phyloP scores from a whole-genome alignment of 2,888 invertebrate species.

The Herminia tarsipennalis region DNA sequence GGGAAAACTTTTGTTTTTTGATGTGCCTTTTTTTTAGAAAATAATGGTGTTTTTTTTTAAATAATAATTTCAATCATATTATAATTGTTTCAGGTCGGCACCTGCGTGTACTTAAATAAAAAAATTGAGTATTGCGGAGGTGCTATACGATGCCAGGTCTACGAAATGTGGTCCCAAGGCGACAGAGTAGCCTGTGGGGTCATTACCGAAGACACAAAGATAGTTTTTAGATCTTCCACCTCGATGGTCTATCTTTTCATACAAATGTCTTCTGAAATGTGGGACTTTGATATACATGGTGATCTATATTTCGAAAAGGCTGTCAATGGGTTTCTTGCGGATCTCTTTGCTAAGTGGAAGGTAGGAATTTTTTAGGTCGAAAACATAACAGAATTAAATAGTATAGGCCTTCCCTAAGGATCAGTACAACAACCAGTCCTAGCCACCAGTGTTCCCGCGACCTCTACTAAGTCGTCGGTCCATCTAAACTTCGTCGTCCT shows the following conservation, averaged over 20 bases:
- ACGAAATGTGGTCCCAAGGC: conserved; percentile 98
- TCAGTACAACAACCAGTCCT: no score
- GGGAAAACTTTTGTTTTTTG: no score
- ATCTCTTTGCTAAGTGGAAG: conserved; percentile 98
- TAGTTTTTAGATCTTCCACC: conserved; percentile 98
- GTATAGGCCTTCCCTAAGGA: no score
- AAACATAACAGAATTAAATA: no score
- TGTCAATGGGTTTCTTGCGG: conserved; percentile 97
- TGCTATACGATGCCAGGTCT: conserved; percentile 94
- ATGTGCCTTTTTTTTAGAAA: no score
- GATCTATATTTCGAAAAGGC: conserved; percentile 99
- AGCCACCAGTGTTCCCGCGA: no score
- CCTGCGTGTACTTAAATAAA: conserved; percentile 97
- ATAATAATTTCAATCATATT: neutral
- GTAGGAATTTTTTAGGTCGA: conserved; percentile 66
- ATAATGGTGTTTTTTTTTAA: no score
- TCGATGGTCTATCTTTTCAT: conserved; percentile 99
- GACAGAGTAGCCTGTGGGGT: conserved; percentile 98
- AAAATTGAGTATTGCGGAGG: conserved; percentile 97
- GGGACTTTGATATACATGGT: conserved; percentile 99
- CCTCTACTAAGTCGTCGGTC: no score
- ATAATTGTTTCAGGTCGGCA: conserved; percentile 88
- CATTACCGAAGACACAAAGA: conserved; percentile 97
- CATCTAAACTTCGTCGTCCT: no score
- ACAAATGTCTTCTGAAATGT: conserved; percentile 99